Percentiles rank a stretch among this genome's conserved stretches.
These are phyloP conservation scores for Phainopepla nitens DNA, from an alignment of 2,113 vertebrate species.

Conservation along the genomic window DNA sequence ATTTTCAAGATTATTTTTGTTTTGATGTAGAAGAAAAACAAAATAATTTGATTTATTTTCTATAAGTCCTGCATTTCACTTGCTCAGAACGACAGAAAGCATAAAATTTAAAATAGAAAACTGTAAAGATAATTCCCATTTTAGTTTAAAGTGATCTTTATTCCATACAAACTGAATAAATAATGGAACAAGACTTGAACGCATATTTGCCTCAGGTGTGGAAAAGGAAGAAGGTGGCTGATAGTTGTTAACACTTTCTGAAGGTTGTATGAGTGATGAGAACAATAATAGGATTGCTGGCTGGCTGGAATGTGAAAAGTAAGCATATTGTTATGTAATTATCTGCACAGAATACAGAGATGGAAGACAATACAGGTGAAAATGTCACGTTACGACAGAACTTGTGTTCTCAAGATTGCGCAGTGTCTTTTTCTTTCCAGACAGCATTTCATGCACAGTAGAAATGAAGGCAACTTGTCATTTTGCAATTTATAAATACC, in stretches of 20 bases:
- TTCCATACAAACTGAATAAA: not conserved
- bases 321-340: slow-evolving; percentile 3
- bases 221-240: not conserved
- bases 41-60: not conserved
- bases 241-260: not conserved
- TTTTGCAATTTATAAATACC: not conserved
- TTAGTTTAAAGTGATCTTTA: not conserved
- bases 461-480: not conserved
- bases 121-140: not conserved
- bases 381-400: not conserved
- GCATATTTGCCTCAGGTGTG: not conserved
- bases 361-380: not conserved
- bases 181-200: not conserved
- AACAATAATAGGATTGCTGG: not conserved
- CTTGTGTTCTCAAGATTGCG: not conserved
- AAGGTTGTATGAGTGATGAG: not conserved
- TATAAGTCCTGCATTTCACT: not conserved
- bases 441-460: not conserved
- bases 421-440: not conserved
- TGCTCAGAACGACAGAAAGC: not conserved
- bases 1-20: not conserved
- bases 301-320: not conserved
- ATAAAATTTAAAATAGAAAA: not conserved
- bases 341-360: not conserved
- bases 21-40: not conserved